Conservation (phyloP, 2,113 vertebrate genomes). For the Heteronetta atricapilla region DNA sequence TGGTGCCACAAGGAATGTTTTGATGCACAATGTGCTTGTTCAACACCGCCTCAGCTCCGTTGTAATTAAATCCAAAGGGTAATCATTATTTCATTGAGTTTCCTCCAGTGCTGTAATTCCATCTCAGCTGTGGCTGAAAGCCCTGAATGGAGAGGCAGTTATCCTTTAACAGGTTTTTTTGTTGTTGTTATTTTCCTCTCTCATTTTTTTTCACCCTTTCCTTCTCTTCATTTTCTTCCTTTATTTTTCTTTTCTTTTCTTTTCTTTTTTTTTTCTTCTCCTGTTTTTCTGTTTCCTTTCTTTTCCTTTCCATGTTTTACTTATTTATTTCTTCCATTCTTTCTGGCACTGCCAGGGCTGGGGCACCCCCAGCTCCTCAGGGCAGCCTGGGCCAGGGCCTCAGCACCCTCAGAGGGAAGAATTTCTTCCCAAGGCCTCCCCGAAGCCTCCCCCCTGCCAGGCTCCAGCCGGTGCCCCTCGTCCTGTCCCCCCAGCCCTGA, state of each 20-base stretch:
- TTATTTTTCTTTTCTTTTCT: fast-evolving
- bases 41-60: neutral
- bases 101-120: conserved; percentile 31
- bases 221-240: fast-evolving
- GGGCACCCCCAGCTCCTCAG: no score
- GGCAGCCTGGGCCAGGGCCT: no score
- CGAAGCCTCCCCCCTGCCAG: no score
- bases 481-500: no score
- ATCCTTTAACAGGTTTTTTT: no score
- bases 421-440: no score
- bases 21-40: neutral
- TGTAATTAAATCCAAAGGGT: conserved; percentile 57
- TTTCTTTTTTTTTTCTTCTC: neutral
- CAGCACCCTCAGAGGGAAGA: no score
- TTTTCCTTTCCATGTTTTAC: neutral
- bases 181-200: fast-evolving
- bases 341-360: neutral
- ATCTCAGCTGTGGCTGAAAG: conserved; percentile 35
- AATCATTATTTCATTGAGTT: conserved; percentile 63
- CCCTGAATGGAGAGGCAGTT: neutral
- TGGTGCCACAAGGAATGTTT: neutral
- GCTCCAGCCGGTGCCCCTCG: no score
- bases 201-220: fast-evolving
- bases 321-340: neutral
- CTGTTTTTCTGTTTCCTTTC: no score